Base-by-base conservation (phyloP, 2,797 vertebrate genomes). In the Paguma larvata region DNA sequence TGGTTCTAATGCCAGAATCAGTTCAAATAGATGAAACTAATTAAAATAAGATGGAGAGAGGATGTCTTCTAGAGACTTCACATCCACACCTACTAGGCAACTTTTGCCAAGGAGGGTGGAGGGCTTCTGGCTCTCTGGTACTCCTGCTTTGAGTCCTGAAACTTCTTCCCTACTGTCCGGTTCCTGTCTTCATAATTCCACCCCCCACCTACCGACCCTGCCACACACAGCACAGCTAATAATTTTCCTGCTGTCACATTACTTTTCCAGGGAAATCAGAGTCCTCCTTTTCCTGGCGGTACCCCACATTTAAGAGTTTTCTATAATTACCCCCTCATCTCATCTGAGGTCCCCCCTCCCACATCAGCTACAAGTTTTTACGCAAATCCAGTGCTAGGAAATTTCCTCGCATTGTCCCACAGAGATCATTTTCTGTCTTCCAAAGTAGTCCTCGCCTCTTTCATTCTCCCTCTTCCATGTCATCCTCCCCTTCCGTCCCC, bases 211-310 rank as follows among this genome's bases (percentile, higher is more conserved):
- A 27, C 89, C 12, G 6, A 80, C 91, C 75, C 93, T 46, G 5
- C 93, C 96, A 97, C 97, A 97, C 97, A 94, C 97, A 95, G 89
- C 72, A 98, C 85, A 97, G 38, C 80, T 96, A 96, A 91, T 51
- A 86, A 95, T 92, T 95, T 97, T 65, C 92, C 95, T 96, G 95
- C 95, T 86, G 94, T 91, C 97, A 97, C 92, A 78, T 96, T 97
- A 92, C 94, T 97, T 92, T 96, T 92, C 94, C 83, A 88, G 73
- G 85, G 92, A 92, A 96, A 95, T 92, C 78, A 95, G 95, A 89
- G 53, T 82, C 78, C 89, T 97, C 92, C 85, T 92, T 92, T 86
- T 95, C 85, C 88, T 93, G 94, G 95, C 65, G 94, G 87, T 89
- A 96, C 75, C 85, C 90, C 94, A 94, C 93, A 94, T 96, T 95